Evolutionary conservation across 2,113 vertebrate species (phyloP), one percentile per base, ranked within the genome.

Genomic region (Pseudopodoces humilis): DNA sequence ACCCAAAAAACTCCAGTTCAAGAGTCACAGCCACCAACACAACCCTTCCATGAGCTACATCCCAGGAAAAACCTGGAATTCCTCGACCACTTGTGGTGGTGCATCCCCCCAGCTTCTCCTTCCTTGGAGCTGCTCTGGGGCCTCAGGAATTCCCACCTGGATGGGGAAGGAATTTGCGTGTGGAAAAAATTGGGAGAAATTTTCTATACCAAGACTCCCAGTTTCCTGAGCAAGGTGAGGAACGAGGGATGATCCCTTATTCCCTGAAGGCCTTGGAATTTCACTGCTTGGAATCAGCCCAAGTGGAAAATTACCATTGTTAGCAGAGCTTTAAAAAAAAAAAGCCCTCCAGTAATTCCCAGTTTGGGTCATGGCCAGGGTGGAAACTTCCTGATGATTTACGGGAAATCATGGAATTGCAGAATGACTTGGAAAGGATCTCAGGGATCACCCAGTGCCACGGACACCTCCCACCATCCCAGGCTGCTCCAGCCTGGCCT

Each of bases 341-440:
- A n/a, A 60, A 28, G 0, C 11, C 14, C 11, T 56, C 21, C 35
- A 31, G 43, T 5, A 14, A 39, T 31, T 49, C 43, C 31, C 67
- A 80, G 4, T 3, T 41, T 43, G 43, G 43, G 30, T 10, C 31
- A 3, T 30, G 9, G 3, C n/a, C 22, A 22, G 67, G 35, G 20
- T 64, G 35, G 37, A 72, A 72, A 72, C 24, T 35, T 63, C 27
- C 50, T 50, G 76, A 11, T 19, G 27, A 6, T 0, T 71, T 12
- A 8, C 0, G 1, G 17, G 76, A 41, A 56, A 13, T 37, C 50
- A 11, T 15, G 58, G 43, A 43, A n/a, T 21, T 7, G 7, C 0
- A 3, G 30, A 47, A 56, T 15, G n/a, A 5, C 13, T 63, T 63
- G 65, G 30, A 49, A 56, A 55, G 24, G 41, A 47, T 7, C 2